Evolutionary conservation across 2,888 invertebrate genomes (phyloP), one percentile per base, ranked within the genome.

Genomic region (Mechanitis messenoides): DNA sequence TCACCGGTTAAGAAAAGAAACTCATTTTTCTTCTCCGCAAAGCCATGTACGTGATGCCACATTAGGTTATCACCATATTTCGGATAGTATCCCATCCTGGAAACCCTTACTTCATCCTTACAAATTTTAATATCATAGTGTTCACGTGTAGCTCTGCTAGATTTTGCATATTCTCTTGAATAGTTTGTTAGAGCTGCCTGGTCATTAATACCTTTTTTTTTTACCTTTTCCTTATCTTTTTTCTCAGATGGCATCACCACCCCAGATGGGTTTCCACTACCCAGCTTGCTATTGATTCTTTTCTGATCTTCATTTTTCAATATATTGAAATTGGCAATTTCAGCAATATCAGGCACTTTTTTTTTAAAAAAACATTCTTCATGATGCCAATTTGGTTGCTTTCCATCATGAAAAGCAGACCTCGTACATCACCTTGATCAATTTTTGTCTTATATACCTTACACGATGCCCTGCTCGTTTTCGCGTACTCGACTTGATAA

Each of bases 31-130:
- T 83, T 72, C 74, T 95, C 93, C 0, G 92, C 93, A 87, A 98
- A 98, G 79, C 98, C 98, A 64, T 95, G 94, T 2, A 97, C 82
- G 84, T 98, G 98, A 81, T 98, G 94, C 98, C 98, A 98, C 58
- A 94, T 87, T 62, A 96, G 93, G 73, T 95, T 92, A 0, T 97
- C 97, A 0, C 97, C 97, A 81, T 93, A 96, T 79, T 93, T 93
- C 74, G 92, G 92, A 0, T 97, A 95, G 83, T 91, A 97, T 70
- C 96, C 96, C 68, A 95, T 95, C 81, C 96, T 97, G 1, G 95
- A 93, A 56, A 98, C 90, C 55, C 97, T 91, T 3, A 97, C 85
- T 73, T 92, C 93, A 78, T 91, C 93, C 92, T 97, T 96, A 62
- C 92, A 87, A 73, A 98, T 97, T 75, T 94, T 96, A 63, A 94